Conservation (phyloP, 1,140 invertebrate species). For the Megathymus violae region DNA sequence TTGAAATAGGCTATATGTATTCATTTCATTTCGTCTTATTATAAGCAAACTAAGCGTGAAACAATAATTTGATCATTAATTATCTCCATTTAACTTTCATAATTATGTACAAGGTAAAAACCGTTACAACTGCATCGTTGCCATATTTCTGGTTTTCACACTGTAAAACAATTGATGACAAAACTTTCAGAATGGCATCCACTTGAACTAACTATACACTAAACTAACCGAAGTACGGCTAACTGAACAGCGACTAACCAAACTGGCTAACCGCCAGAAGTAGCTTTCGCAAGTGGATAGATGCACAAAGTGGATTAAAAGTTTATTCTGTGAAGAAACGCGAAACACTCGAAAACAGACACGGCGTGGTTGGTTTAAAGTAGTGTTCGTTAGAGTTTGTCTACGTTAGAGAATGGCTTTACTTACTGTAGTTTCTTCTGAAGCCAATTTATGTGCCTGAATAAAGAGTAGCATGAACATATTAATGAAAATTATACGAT, state of each 20-base stretch:
- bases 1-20: too few species aligned
- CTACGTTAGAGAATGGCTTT: background rate
- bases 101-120: too few species aligned
- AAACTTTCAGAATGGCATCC: conserved; percentile 4
- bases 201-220: conserved; percentile 12
- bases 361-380: background rate
- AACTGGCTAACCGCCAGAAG: conserved; percentile 24
- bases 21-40: too few species aligned
- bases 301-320: conserved; percentile 17
- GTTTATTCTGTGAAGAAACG: conserved; percentile 6
- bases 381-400: background rate
- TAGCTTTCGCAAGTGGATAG: conserved; percentile 1
- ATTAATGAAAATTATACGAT: too few species aligned
- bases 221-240: conserved; percentile 22
- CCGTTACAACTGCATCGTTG: too few species aligned
- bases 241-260: conserved; percentile 8
- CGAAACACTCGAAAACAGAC: conserved; percentile 2
- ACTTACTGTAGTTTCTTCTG: too few species aligned
- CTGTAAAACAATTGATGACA: background rate
- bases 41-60: too few species aligned
- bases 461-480: too few species aligned
- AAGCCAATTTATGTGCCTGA: too few species aligned
- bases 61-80: too few species aligned
- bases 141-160: too few species aligned
- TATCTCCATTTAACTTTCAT: too few species aligned